Conservation (phyloP, 2,113 vertebrate genomes). For the Ictidomys tridecemlineatus region DNA sequence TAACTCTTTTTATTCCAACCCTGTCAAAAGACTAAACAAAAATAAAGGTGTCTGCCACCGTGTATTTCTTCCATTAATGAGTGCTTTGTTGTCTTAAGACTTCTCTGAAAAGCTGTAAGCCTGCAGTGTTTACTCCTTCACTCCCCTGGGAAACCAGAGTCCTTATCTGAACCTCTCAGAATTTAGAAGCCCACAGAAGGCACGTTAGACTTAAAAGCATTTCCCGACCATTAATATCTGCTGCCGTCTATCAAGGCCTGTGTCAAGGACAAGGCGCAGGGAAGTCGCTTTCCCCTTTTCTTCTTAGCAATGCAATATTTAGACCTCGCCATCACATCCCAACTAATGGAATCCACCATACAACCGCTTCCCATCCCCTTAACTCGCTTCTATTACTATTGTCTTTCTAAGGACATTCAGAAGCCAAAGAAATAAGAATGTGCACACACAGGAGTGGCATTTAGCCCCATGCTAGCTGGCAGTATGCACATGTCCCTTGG, state of each 20-base stretch:
- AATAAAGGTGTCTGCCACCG: constrained; percentile 78
- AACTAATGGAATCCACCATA: neutral
- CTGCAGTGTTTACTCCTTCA: fast-evolving
- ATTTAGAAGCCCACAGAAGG: neutral
- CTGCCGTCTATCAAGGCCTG: constrained; percentile 27
- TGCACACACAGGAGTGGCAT: fast-evolving
- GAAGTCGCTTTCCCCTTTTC: neutral
- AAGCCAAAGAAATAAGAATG: neutral
- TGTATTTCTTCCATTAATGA: constrained; percentile 82
- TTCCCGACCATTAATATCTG: constrained; percentile 17
- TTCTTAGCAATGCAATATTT: neutral
- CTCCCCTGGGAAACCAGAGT: neutral
- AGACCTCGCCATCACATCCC: neutral
- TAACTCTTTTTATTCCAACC: constrained; percentile 76
- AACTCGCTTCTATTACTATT: neutral
- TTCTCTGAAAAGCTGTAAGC: neutral
- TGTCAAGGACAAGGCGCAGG: constrained; percentile 52
- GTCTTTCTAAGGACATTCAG: neutral
- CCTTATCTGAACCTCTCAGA: constrained; percentile 27
- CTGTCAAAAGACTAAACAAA: constrained; percentile 78
- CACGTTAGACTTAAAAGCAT: neutral
- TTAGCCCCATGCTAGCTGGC: neutral
- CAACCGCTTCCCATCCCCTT: neutral
- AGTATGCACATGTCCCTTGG: fast-evolving
- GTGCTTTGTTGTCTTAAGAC: constrained; percentile 64